Evolutionary conservation across 2,113 vertebrate genomes (phyloP), one percentile per base, ranked within the genome.

Genomic region (Echinops telfairi): DNA sequence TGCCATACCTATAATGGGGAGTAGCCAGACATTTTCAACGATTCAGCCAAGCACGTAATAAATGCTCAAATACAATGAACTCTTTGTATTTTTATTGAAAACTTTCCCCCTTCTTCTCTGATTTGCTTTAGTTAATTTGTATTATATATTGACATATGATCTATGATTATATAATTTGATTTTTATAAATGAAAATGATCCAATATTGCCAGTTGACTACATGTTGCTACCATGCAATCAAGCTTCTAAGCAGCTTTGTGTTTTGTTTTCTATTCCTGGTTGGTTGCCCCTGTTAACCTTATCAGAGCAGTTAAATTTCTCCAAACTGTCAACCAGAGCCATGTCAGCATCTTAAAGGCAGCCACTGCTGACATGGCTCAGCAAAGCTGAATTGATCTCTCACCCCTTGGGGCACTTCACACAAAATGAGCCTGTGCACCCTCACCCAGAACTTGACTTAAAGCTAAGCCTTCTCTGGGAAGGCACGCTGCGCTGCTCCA

Each of bases 281-380:
- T 96, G 88, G 73, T 78, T 98, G 97, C 94, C 80, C 86, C 92
- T 93, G 97, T 97, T 98, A 98, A 98, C 98, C 97, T 98, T 98
- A 98, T 98, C 97, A 98, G 97, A 98, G 95, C 94, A 96, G 97
- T 95, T 97, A 97, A 96, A 97, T 97, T 98, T 98, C 96, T 97
- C 96, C 96, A 97, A 90, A 94, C 92, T 97, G 98, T 97, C 94
- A 97, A 97, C 97, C 93, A 96, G 86, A 98, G 85, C 95, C 95
- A 36, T 96, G 96, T 97, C 97, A 98, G 98, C 97, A 80, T 97
- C 97, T 97, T 97, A 94, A 94, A 96, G 97, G 97, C 92, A 97
- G 95, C 91, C 3, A 4, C 95, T 90, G 91, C 86, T 97, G 98
- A 97, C 97, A 97, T 0, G 47, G 94, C 95, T 98, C 88, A 97